Conservation (phyloP, 1,140 invertebrate genomes). For the Rhopalosiphum padi region DNA sequence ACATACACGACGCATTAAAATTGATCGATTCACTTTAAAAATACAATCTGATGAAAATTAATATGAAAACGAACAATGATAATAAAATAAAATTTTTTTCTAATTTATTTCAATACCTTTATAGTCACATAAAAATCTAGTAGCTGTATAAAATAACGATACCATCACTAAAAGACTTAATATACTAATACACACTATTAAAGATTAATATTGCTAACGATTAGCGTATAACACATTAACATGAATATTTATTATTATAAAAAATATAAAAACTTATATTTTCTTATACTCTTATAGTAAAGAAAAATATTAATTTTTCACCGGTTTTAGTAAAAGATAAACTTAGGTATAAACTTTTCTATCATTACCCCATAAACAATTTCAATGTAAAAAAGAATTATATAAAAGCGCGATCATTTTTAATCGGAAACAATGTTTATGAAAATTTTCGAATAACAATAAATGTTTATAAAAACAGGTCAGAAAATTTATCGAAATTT, state of each 20-base stretch:
- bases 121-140: background rate
- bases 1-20: slow-evolving; percentile 30
- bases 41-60: background rate
- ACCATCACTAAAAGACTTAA: background rate
- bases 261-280: background rate
- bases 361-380: background rate
- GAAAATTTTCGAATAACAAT: background rate
- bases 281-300: background rate
- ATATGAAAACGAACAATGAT: background rate
- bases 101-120: background rate
- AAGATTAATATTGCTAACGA: background rate
- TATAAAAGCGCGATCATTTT: background rate
- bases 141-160: background rate
- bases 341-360: background rate
- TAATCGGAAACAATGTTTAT: background rate
- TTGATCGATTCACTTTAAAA: slow-evolving; percentile 37
- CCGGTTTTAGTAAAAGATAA: background rate
- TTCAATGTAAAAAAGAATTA: background rate
- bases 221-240: background rate
- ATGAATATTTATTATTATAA: background rate
- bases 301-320: background rate
- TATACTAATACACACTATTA: background rate
- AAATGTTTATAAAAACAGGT: too few species aligned
- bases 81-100: background rate
- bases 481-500: background rate